Conservation (phyloP, 1,140 invertebrate genomes). For the Drosophila jambulina region DNA sequence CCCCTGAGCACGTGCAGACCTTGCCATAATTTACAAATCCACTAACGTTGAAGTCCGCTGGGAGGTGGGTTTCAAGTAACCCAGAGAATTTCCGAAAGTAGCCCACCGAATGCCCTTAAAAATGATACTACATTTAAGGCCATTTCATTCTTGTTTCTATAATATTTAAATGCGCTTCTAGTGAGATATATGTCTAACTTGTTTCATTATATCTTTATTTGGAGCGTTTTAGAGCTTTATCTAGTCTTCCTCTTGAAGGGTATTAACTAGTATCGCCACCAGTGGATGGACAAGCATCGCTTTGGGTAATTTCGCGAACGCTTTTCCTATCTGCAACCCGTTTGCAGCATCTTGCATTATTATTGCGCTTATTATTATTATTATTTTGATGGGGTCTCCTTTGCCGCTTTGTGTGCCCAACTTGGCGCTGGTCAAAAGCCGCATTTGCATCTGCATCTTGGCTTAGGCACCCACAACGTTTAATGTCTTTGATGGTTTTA, state of each 20-base stretch:
- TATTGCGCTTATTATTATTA: constrained; percentile 73
- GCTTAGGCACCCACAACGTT: constrained; percentile 72
- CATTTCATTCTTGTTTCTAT: not conserved
- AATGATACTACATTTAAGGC: not conserved
- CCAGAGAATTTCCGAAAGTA: not conserved
- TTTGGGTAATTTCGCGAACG: constrained; percentile 59
- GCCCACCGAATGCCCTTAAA: constrained; percentile 10
- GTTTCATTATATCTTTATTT: not conserved
- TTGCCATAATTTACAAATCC: constrained; percentile 60
- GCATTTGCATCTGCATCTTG: constrained; percentile 51
- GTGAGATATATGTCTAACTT: not conserved
- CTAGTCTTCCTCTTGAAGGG: constrained; percentile 1
- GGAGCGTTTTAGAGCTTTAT: no score
- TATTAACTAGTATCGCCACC: constrained; percentile 4
- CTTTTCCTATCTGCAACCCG: constrained; percentile 66
- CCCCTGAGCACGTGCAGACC: constrained; percentile 74
- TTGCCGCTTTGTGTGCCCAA: constrained; percentile 49
- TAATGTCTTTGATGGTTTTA: constrained; percentile 82
- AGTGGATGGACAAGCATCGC: constrained; percentile 32
- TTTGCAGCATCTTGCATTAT: constrained; percentile 70
- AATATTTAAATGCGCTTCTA: not conserved
- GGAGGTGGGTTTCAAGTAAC: not conserved
- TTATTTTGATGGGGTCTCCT: constrained; percentile 58
- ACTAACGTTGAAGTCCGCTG: constrained; percentile 13
- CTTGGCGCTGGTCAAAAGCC: constrained; percentile 50